Conservation (phyloP, 2,797 vertebrate genomes). For the Phalanger gymnotis region DNA sequence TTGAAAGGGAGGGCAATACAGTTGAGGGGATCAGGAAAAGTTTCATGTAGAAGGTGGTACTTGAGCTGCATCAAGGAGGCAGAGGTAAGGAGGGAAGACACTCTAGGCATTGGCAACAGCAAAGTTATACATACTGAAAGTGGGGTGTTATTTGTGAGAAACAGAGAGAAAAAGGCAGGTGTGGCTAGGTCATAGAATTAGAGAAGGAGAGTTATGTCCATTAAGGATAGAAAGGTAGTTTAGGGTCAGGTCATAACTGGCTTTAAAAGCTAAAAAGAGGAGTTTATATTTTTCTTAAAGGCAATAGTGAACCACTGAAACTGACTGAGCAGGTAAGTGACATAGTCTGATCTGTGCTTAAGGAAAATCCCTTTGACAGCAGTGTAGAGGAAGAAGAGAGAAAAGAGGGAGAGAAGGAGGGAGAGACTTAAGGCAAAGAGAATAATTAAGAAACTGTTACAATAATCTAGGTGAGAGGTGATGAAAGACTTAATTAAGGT, state of each 20-base stretch:
- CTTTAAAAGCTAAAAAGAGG: neutral
- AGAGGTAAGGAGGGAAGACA: neutral
- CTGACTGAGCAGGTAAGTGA: neutral
- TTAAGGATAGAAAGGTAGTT: neutral
- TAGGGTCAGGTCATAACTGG: neutral
- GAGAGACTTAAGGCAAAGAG: neutral
- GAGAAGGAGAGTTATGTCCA: neutral
- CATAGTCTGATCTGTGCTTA: neutral
- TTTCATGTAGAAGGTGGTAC: neutral
- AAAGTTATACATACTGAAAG: neutral
- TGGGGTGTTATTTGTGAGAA: neutral
- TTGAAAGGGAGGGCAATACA: neutral
- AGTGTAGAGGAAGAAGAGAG: neutral
- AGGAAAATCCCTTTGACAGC: neutral
- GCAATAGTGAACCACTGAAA: neutral
- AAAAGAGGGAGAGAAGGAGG: neutral
- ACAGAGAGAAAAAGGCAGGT: neutral
- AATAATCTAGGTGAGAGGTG: neutral
- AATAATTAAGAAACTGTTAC: neutral
- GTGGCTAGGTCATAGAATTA: neutral
- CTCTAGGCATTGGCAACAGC: neutral
- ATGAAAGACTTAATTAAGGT: neutral
- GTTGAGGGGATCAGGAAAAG: neutral
- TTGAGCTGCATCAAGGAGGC: neutral
- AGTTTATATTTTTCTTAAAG: neutral